phyloP scores from a whole-genome alignment of 2,888 invertebrate species.

The Aethes cnicana region DNA sequence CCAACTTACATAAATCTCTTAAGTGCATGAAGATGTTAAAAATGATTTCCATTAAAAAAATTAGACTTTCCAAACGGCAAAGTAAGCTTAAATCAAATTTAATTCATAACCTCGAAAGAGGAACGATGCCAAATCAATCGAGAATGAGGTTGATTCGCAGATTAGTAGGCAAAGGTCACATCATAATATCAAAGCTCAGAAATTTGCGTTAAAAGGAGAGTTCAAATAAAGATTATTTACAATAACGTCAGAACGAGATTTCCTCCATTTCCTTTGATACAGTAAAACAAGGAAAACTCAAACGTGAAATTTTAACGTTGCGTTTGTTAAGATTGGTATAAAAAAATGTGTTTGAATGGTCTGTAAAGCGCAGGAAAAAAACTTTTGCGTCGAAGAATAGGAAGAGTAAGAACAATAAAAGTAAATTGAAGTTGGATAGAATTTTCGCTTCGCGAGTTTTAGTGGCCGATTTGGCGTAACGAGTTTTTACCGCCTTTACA shows the following conservation, averaged over 20 bases:
- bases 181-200: conserved; percentile 25
- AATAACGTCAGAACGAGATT: conserved; percentile 43
- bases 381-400: conserved; percentile 61
- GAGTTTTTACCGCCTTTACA: conserved; percentile 79
- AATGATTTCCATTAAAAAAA: not conserved
- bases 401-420: conserved; percentile 78
- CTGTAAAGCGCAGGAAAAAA: conserved; percentile 61
- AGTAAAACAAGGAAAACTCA: conserved; percentile 51
- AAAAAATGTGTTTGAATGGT: conserved; percentile 69
- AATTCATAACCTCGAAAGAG: conserved; percentile 10
- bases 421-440: conserved; percentile 81
- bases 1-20: not conserved
- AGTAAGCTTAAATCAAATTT: conserved; percentile 18
- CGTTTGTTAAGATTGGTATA: conserved; percentile 60
- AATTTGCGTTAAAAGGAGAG: conserved; percentile 26
- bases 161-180: conserved; percentile 20
- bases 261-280: conserved; percentile 55
- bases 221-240: conserved; percentile 30
- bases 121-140: conserved; percentile 18
- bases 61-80: not conserved
- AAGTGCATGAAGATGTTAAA: no score
- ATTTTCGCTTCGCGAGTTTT: conserved; percentile 80
- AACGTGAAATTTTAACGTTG: conserved; percentile 61
- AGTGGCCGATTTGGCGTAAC: conserved; percentile 79
- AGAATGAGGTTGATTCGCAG: conserved; percentile 16